Conservation (phyloP, 2,797 vertebrate species). For the Brotula barbata region DNA sequence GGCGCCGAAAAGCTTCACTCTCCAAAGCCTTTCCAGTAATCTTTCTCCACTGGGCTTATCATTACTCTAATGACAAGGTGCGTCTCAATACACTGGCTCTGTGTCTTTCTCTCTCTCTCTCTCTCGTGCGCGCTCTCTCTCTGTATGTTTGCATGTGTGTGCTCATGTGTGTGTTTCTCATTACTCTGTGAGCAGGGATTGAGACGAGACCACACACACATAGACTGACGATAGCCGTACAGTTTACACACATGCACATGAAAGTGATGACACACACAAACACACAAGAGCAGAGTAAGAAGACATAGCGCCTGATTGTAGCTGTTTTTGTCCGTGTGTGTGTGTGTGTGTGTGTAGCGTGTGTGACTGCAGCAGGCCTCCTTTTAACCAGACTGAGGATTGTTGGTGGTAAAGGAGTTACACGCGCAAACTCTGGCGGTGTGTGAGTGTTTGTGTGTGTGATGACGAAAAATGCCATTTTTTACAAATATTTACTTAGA, state of each 20-base stretch:
- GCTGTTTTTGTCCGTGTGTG: conserved; percentile 8
- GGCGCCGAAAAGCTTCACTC: conserved; percentile 75
- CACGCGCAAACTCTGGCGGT: conserved; percentile 54
- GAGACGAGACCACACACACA: conserved; percentile 59
- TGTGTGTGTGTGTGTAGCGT: conserved; percentile 13
- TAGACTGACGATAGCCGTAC: conserved; percentile 7
- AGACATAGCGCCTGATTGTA: neutral
- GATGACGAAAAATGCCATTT: conserved; percentile 62
- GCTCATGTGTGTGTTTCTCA: conserved; percentile 30
- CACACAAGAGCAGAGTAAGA: conserved; percentile 34
- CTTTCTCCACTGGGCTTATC: conserved; percentile 73
- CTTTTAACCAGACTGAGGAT: conserved; percentile 56
- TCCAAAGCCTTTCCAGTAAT: conserved; percentile 76
- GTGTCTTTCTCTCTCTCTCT: conserved; percentile 7
- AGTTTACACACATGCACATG: conserved; percentile 6
- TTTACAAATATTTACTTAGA: conserved; percentile 70
- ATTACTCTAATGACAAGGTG: conserved; percentile 82
- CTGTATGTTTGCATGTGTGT: conserved; percentile 21
- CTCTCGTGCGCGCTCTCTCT: conserved; percentile 1
- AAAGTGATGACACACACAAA: conserved; percentile 11
- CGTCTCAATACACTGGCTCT: conserved; percentile 54
- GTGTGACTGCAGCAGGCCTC: conserved; percentile 48
- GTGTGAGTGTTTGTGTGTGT: conserved; percentile 21
- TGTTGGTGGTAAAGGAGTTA: conserved; percentile 70
- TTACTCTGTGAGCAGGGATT: conserved; percentile 49